Evolutionary conservation across 2,113 vertebrate species (phyloP), one percentile per base, ranked within the genome.

Genomic region (Stictonetta naevosa): DNA sequence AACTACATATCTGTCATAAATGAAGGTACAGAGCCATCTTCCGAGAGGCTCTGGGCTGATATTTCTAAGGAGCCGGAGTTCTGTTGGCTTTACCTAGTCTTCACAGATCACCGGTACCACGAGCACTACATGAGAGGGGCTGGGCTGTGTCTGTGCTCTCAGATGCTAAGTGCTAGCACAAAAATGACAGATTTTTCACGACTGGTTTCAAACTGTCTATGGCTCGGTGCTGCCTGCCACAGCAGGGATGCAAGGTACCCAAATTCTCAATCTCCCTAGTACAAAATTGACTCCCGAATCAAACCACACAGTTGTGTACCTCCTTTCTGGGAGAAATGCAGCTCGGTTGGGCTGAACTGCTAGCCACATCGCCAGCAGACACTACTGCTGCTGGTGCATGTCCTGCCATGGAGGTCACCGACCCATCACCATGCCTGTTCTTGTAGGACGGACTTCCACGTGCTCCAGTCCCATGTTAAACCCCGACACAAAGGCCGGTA

Each of bases 401-500:
- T 7, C 2, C 17, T 28, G 26, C 23, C 23, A 38, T 50, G 42
- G 62, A 80, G 38, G 14, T 18, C 36, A 8, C 31, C 31, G 26
- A 11, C 34, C 73, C 62, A 7, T 59, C 48, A 40, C 63, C 23
- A 33, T 10, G 12, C 7, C 17, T 1, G 1, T 62, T 55, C 33
- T 21, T 67, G 33, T 13, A 9, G 76, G 31, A 38, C 22, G 18
- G 19, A 33, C 36, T 56, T 91, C 26, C 7, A 1, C 9, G 7
- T 2, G 79, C 23, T 25, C 55, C 52, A 83, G 46, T 63, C 4
- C 6, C 48, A 2, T 0, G 0, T 34, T 38, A 55, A 82, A 73
- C 12, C n/a, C 31, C 18, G 42, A 34, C 42, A 25, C 1, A 4
- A 69, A 83, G 10, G 36, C 40, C 53, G n/a, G 10, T 20, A 75